Conservation (phyloP, 23 tunicate genomes). For the Ascidia mentula region DNA sequence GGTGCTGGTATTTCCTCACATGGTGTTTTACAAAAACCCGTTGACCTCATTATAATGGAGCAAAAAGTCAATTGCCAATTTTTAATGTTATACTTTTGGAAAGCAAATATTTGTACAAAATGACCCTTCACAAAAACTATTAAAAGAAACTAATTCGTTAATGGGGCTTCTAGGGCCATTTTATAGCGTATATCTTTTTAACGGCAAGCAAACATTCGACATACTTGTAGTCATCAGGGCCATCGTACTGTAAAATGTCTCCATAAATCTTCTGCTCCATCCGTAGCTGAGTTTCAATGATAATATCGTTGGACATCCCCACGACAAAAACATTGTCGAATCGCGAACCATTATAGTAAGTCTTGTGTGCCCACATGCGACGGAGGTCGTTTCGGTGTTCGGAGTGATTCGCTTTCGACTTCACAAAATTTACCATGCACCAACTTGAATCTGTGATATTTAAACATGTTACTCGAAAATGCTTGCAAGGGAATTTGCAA, state of each 20-base stretch:
- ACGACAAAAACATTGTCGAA: background rate
- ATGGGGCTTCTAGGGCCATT: no score
- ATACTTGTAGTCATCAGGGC: slow-evolving; percentile 60
- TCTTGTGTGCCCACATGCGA: background rate
- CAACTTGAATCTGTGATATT: background rate
- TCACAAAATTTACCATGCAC: slow-evolving; percentile 3
- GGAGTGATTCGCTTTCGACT: background rate
- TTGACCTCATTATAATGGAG: no score
- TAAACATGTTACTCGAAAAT: no score
- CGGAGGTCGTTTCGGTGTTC: background rate
- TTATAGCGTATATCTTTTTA: background rate
- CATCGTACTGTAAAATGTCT: slow-evolving; percentile 62
- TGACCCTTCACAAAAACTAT: no score
- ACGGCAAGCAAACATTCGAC: background rate
- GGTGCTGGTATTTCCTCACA: no score
- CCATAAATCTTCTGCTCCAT: slow-evolving; percentile 38
- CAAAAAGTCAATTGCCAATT: no score
- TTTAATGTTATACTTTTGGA: no score
- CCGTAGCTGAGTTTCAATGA: background rate
- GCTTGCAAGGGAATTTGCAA: no score
- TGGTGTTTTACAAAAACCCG: no score
- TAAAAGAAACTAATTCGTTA: no score
- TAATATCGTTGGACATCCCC: background rate
- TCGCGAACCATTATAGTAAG: background rate
- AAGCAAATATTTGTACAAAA: no score